phyloP scores from a whole-genome alignment of 2,113 vertebrate species.

The Perca schrenkii region DNA sequence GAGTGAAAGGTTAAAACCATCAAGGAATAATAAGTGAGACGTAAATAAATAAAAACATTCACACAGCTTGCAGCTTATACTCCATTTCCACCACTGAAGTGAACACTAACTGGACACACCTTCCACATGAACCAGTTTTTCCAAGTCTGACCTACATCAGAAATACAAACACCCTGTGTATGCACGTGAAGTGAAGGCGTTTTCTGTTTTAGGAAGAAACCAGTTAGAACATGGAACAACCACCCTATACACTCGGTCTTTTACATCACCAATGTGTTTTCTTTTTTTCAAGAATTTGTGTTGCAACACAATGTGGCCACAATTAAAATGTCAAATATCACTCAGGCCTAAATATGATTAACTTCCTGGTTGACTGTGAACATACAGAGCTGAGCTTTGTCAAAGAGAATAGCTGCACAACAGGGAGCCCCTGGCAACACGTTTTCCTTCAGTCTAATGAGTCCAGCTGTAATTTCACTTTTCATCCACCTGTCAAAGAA shows the following conservation, averaged over 20 bases:
- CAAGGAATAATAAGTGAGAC: neutral
- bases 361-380: neutral
- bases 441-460: constrained; percentile 21
- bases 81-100: constrained; percentile 46
- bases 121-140: constrained; percentile 81
- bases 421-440: constrained; percentile 16
- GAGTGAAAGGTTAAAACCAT: constrained; percentile 21
- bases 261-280: neutral
- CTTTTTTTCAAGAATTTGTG: constrained; percentile 1
- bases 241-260: constrained; percentile 13
- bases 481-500: constrained; percentile 47
- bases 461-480: constrained; percentile 27
- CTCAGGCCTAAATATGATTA: constrained; percentile 10
- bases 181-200: constrained; percentile 61
- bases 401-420: constrained; percentile 28
- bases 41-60: constrained; percentile 10
- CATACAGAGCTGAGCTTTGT: neutral
- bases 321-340: constrained; percentile 20
- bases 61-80: constrained; percentile 7
- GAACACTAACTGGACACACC: constrained; percentile 72
- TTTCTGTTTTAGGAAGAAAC: constrained; percentile 69
- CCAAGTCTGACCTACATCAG: constrained; percentile 76
- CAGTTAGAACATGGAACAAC: constrained; percentile 55
- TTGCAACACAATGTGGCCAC: neutral
- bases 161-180: constrained; percentile 78